These are phyloP conservation scores for Tauraco erythrolophus DNA, from an alignment of 2,113 vertebrate genomes.

Conservation along the genomic window DNA sequence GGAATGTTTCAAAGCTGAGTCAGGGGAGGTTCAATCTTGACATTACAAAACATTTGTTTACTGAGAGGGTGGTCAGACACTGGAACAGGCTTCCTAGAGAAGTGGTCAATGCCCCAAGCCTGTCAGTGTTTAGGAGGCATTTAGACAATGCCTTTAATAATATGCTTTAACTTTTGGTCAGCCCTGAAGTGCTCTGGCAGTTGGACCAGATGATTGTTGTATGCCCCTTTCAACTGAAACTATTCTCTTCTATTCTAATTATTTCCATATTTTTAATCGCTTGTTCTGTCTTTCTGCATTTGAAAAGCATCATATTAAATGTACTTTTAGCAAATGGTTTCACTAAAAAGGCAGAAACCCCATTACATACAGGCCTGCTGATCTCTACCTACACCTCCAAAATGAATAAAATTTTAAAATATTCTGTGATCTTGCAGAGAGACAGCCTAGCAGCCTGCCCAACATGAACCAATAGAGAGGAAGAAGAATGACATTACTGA, in stretches of 20 bases:
- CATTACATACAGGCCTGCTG: not conserved
- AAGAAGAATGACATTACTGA: not conserved
- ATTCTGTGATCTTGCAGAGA: not conserved
- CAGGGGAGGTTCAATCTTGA: not conserved
- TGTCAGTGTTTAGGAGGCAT: not conserved
- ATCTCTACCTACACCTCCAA: not conserved
- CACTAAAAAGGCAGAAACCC: not conserved
- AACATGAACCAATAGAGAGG: not conserved
- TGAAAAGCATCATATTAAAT: not conserved
- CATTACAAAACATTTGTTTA: not conserved
- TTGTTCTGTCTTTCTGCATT: not conserved
- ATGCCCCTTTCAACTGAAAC: not conserved
- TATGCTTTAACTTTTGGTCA: not conserved
- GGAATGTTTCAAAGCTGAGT: not conserved
- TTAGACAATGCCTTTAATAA: not conserved
- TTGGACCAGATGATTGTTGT: not conserved
- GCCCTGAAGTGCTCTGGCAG: not conserved
- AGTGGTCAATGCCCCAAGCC: rapidly evolving
- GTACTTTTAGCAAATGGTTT: not conserved
- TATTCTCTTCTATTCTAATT: not conserved
- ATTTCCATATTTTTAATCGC: not conserved
- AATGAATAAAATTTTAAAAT: not conserved
- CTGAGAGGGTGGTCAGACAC: not conserved
- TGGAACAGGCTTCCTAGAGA: not conserved
- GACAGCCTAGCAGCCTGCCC: not conserved